Evolutionary conservation across 92 coral and sea anemone genomes (phyloP), one percentile per base, ranked within the genome.

Genomic region (Parazoanthus darwini): DNA sequence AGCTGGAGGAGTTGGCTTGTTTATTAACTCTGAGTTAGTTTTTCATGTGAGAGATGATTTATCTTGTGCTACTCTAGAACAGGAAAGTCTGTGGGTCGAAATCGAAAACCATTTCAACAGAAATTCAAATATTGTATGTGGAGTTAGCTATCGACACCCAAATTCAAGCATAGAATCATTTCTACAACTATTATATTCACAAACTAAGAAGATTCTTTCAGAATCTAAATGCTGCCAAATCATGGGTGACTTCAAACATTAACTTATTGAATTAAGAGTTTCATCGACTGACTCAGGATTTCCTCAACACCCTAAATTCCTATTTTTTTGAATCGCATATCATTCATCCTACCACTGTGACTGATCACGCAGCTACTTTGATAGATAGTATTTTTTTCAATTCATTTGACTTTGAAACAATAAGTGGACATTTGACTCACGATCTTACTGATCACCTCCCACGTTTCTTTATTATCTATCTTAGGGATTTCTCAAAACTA

Each of bases 191-290:
- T 38, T 80, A 63, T 80, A 37, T 79, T 88, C 75, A 4, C 6
- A 15, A 22, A 88, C 68, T 75, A 84, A 83, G 20, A 89, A 80
- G 78, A 43, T 83, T 11, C 75, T 82, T n/a, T n/a, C 51, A 63
- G 88, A 89, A 84, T 63, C 50, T 6, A 83, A 89, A 77, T 77
- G 44, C 39, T 89, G 91, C 51, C 26, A 51, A 7, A n/a, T 77
- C 38, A 35, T 89, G 23, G 91, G 88, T 66, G 88, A 89, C 37
- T 89, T 89, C 42, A 92, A 29, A 89, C 84, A 81, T 92, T 33
- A 88, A 82, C 80, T 54, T 87, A 39, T 51, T 83, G 82, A 68
- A 83, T 82, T 82, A 72, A 82, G 93, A 90, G 50, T 72, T 86
- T 72, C 91, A 92, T 90, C 42, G 33, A 29, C 33, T 29, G 33